Percentiles rank a stretch among this genome's conserved stretches.
phyloP scores from a whole-genome alignment of 2,888 invertebrate genomes.

The Lithophane ornitopus region DNA sequence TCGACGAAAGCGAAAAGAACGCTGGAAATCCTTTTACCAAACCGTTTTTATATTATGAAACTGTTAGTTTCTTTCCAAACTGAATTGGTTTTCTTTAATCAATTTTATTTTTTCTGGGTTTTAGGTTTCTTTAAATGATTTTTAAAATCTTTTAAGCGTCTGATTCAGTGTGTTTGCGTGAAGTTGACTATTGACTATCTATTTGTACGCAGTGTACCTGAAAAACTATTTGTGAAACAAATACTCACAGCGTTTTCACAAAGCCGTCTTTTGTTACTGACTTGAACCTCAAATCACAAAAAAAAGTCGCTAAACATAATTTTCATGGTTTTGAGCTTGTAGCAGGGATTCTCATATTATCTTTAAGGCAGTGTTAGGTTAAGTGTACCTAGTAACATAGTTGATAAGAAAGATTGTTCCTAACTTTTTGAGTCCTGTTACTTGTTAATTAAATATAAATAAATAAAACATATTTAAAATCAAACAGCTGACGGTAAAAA shows the following conservation, averaged over 20 bases:
- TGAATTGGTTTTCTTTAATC: constrained; percentile 40
- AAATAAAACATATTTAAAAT: neutral
- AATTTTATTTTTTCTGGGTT: constrained; percentile 5
- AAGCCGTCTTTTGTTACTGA: too few relatives aligned
- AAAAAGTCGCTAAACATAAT: too few relatives aligned
- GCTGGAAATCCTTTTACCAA: constrained; percentile 47
- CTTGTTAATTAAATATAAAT: too few relatives aligned
- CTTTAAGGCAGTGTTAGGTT: too few relatives aligned
- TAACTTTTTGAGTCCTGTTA: too few relatives aligned
- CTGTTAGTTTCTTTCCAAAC: constrained; percentile 30
- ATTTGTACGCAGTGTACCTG: neutral
- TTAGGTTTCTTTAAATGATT: neutral
- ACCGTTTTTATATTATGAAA: constrained; percentile 36
- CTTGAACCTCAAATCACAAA: too few relatives aligned
- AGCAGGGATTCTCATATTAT: too few relatives aligned
- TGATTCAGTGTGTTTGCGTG: neutral
- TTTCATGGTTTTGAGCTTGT: too few relatives aligned
- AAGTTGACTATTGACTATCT: neutral
- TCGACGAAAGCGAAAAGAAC: constrained; percentile 49
- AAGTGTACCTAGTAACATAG: too few relatives aligned
- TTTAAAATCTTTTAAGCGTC: neutral
- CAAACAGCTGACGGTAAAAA: neutral
- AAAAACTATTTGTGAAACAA: neutral
- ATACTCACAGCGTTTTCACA: too few relatives aligned
- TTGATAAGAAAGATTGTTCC: too few relatives aligned